Evolutionary conservation across 2,113 vertebrate species (phyloP).

Genomic region (Oceanites oceanicus): DNA sequence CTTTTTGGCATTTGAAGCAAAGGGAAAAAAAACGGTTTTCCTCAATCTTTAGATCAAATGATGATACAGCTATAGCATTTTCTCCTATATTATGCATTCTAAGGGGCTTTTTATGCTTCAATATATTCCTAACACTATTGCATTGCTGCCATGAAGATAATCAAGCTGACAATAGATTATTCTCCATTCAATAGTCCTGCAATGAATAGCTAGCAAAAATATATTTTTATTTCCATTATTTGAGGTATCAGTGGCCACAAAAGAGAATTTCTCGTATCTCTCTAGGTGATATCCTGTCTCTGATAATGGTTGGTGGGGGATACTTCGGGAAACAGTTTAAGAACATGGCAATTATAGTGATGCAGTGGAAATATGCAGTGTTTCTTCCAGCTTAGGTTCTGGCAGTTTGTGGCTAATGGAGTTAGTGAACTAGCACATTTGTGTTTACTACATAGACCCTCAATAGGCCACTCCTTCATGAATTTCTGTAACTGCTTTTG

Average conservation of each 20-base stretch:
- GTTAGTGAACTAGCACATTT: neutral
- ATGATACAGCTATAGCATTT: neutral
- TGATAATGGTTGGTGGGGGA: neutral
- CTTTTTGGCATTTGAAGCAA: neutral
- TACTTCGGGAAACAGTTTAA: neutral
- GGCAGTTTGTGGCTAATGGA: neutral
- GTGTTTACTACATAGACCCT: neutral
- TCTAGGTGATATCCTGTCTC: neutral
- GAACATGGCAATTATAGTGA: neutral
- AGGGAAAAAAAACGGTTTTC: neutral
- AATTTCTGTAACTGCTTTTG: neutral
- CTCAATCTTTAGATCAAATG: neutral
- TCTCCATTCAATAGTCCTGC: neutral
- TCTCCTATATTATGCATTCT: neutral
- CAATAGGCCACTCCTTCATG: neutral
- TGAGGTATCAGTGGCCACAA: neutral
- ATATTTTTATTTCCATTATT: neutral
- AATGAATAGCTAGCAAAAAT: neutral
- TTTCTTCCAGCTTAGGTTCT: neutral
- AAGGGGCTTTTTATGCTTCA: neutral
- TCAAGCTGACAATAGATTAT: neutral
- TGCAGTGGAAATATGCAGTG: neutral
- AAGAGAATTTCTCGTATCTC: neutral
- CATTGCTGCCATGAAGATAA: neutral
- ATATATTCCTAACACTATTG: neutral